Percentiles rank a stretch among this genome's conserved stretches.
Conservation (phyloP, 2,113 vertebrate genomes). For the Picathartes gymnocephalus region DNA sequence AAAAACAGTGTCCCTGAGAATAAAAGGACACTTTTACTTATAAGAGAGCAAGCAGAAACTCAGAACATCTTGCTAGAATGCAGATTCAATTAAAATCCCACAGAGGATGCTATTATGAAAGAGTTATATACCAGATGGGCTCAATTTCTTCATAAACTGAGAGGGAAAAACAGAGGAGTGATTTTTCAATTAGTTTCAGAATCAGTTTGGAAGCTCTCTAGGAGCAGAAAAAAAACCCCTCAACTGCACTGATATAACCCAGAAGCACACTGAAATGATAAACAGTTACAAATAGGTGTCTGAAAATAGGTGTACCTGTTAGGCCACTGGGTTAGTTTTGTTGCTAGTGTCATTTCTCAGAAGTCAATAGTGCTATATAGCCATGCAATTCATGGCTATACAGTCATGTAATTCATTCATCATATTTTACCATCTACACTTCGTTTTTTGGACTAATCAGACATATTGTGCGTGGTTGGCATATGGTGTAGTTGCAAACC, state of each 20-base stretch:
- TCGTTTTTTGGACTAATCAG: background rate
- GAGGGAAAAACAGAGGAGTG: background rate
- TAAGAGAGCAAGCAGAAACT: background rate
- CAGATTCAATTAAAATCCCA: background rate
- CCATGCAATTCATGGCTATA: background rate
- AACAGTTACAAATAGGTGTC: background rate
- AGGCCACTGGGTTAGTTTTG: background rate
- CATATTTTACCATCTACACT: background rate
- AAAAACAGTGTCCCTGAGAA: background rate
- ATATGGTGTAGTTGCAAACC: constrained; percentile 9
- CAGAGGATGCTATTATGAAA: background rate
- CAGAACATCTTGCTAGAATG: background rate
- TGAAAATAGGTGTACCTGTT: constrained; percentile 30
- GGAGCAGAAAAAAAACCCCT: background rate
- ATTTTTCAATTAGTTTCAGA: constrained; percentile 32
- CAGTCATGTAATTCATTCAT: constrained; percentile 16
- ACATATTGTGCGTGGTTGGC: constrained; percentile 18
- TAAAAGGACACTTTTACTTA: background rate
- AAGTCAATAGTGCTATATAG: background rate
- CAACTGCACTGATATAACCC: background rate
- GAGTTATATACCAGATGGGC: background rate
- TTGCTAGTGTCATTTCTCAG: background rate
- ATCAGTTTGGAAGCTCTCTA: background rate
- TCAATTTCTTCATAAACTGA: constrained; percentile 26
- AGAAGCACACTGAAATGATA: background rate